A percentile compares a stretch with the other conserved stretches of the same genome.
These are phyloP conservation scores for Rhinogobius similis DNA, from an alignment of 2,113 vertebrate genomes.

Conservation along the genomic window DNA sequence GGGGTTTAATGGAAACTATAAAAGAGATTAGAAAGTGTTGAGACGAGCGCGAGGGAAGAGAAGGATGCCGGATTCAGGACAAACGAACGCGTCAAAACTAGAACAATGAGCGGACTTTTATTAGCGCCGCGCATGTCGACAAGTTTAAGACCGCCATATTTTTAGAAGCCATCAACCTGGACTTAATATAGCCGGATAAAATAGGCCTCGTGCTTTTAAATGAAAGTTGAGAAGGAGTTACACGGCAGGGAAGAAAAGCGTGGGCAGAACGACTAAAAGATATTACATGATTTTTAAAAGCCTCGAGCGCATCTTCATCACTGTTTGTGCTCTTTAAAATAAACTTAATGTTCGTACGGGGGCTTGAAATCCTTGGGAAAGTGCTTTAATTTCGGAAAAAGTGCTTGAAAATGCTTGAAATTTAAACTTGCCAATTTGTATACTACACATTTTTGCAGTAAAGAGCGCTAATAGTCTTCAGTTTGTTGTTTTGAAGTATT, in stretches of 20 bases:
- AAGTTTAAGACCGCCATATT: constrained; percentile 75
- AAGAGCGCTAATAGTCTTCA: no score
- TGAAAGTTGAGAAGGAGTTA: constrained; percentile 54
- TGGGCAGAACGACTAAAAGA: neutral
- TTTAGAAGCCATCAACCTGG: constrained; percentile 78
- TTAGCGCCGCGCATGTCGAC: constrained; percentile 67
- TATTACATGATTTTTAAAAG: no score
- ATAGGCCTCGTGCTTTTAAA: constrained; percentile 67
- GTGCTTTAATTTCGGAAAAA: no score
- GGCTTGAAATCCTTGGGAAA: no score
- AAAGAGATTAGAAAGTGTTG: constrained; percentile 39
- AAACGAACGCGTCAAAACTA: constrained; percentile 59
- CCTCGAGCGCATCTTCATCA: no score
- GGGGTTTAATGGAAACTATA: constrained; percentile 9
- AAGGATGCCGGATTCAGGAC: constrained; percentile 56
- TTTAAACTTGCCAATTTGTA: no score
- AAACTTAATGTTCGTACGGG: no score
- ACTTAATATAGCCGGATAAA: constrained; percentile 76
- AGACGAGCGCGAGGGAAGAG: constrained; percentile 14
- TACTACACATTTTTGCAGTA: no score
- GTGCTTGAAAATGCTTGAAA: no score
- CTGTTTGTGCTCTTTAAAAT: no score
- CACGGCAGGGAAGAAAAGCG: constrained; percentile 17
- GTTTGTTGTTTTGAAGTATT: no score
- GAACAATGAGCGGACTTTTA: constrained; percentile 71